Conservation (phyloP, 2,888 invertebrate genomes). For the Heterodera filipjevi region DNA sequence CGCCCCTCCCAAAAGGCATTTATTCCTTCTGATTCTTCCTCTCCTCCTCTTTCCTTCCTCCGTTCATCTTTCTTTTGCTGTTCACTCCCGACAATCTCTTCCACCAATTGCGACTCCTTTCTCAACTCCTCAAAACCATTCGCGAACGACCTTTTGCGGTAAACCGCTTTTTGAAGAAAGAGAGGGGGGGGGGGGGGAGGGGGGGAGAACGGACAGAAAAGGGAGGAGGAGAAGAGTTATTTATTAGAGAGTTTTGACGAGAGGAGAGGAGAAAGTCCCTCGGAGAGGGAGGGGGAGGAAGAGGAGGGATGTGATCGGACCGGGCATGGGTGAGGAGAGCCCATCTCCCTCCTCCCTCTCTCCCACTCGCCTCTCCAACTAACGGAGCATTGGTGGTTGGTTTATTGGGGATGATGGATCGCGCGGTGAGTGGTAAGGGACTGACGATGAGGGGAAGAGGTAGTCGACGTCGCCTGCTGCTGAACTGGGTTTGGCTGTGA, state of each 20-base stretch:
- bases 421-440: constrained; percentile 14
- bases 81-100: constrained; percentile 11
- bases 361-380: neutral
- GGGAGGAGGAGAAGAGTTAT: constrained; percentile 19
- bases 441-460: constrained; percentile 9
- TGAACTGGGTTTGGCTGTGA: constrained; percentile 14
- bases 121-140: neutral
- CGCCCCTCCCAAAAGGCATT: neutral
- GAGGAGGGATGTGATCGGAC: neutral
- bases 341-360: neutral
- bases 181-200: constrained; percentile 1
- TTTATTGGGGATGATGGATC: constrained; percentile 23
- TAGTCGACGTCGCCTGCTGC: neutral
- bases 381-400: constrained; percentile 1
- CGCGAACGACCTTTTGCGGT: constrained; percentile 26
- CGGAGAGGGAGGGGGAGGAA: neutral
- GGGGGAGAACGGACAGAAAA: constrained; percentile 11
- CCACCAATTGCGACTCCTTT: constrained; percentile 12
- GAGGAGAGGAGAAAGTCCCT: neutral
- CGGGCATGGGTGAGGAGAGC: constrained; percentile 13
- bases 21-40: neutral
- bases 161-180: constrained; percentile 15
- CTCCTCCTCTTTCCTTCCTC: neutral
- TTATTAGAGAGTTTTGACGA: constrained; percentile 12
- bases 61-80: neutral